Evolutionary conservation across 2,113 vertebrate genomes (phyloP), one percentile per base, ranked within the genome.

Genomic region (Aphyosemion australe): DNA sequence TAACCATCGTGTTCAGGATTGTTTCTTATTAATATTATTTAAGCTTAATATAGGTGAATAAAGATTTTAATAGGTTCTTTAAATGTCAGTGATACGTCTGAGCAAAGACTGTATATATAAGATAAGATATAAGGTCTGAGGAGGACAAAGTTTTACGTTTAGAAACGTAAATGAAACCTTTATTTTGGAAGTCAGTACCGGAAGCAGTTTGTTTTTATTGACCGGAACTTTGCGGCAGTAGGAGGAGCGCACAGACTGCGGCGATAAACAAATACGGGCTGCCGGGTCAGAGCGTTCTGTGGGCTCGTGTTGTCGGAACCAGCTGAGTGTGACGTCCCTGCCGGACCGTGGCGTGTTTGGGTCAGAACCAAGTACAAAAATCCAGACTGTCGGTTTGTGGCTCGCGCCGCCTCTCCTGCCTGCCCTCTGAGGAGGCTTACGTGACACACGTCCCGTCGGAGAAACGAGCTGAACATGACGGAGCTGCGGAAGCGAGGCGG

Each of bases 401-500:
- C 16, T 1, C 8, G 10, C n/a, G 12, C 16, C 19, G 49, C 39
- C 31, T 18, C 52, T 12, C 32, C 15, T 15, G 37, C 20, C 20
- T 10, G 12, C 13, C 32, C 72, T 45, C 34, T 64, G 69, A 68
- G 11, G 69, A 66, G 64, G 74, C 16, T 85, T 88, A 80, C 82
- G 84, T 81, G 79, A 86, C 76, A 76, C 74, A 53, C 74, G 70
- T 86, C 77, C 84, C 69, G 41, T 69, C 52, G 37, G 74, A 47
- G 68, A 69, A 61, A 64, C 74, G 63, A 74, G 64, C 65, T 48
- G 65, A 74, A 78, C 78, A 93, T 93, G 92, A 92, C 91, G 57
- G 92, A 92, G 88, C 88, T 93, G 76, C 85, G 92, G 82, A 89
- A 79, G 81, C 84, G 92, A 80, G 88, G 78, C 13, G 89, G 84